Conservation (phyloP, 2,113 vertebrate genomes). For the Elephas maximus region DNA sequence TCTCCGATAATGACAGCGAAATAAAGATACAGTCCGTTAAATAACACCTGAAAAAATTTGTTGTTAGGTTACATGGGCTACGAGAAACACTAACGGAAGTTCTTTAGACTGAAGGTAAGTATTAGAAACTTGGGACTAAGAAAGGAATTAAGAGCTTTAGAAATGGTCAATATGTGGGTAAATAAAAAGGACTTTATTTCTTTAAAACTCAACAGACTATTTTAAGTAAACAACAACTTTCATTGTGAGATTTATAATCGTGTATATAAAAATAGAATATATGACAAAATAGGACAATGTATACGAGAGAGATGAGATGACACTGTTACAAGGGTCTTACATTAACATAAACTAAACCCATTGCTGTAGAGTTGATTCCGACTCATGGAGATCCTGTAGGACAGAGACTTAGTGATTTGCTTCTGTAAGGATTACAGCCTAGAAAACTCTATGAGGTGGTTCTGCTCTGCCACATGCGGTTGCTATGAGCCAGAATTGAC, state of each 20-base stretch:
- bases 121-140: neutral
- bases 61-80: neutral
- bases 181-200: neutral
- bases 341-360: neutral
- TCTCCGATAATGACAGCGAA: neutral
- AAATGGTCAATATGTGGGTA: neutral
- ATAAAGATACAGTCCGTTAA: neutral
- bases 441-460: too few relatives aligned
- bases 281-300: neutral
- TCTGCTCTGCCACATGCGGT: too few relatives aligned
- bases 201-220: neutral
- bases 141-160: neutral
- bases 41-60: neutral
- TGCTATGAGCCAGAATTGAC: too few relatives aligned
- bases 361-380: too few relatives aligned
- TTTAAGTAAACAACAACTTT: neutral
- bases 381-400: too few relatives aligned
- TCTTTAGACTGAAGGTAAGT: neutral
- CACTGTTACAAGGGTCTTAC: neutral
- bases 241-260: neutral
- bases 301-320: neutral
- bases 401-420: too few relatives aligned
- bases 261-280: conserved; percentile 9
- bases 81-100: neutral
- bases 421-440: too few relatives aligned